Evolutionary conservation across 2,113 vertebrate genomes (phyloP), one percentile per base, ranked within the genome.

Genomic region (Nanorana parkeri): DNA sequence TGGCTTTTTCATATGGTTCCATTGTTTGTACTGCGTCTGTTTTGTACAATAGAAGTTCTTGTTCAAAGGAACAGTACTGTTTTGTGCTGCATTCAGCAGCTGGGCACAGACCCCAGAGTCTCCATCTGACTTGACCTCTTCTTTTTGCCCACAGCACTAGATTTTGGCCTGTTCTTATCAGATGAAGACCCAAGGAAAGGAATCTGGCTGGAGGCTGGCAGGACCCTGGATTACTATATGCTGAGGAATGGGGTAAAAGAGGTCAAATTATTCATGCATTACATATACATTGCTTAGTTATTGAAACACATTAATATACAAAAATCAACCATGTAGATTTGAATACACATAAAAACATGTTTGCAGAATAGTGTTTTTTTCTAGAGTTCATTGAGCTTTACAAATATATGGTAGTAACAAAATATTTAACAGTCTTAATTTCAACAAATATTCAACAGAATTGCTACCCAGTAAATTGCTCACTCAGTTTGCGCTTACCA

Each of bases 221-320:
- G 97, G 85, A 99, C 97, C 0, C 91, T 99, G 90, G 98, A 99
- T 92, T 99, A 99, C 88, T 99, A 99, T 90, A 99, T 99, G 98
- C 92, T 99, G 73, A 93, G 98, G 83, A 99, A 98, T 69, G 98
- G 98, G 94, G 98, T 99, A 97, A 15, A 17, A 69, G 1, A 52
- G 23, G 13, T 69, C 5, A 52, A 52, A 19, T 69, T 68, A 41
- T 19, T 41, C 29, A 21, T 36, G 41, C 13, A 47, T 47, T 47
- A 15, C 1, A 15, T 47, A 11, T 47, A 47, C 41, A n/a, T 60
- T 58, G n/a, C n/a, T n/a, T 11, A 60, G n/a, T n/a, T n/a, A n/a
- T 60, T 21, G 23, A 60, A 21, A 11, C 58, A 58, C 56, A 60
- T 60, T 60, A 21, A 23, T 23, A 60, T n/a, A 10, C 11, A 15